Conservation (phyloP, 2,113 vertebrate genomes). For the Baryphthengus martii region DNA sequence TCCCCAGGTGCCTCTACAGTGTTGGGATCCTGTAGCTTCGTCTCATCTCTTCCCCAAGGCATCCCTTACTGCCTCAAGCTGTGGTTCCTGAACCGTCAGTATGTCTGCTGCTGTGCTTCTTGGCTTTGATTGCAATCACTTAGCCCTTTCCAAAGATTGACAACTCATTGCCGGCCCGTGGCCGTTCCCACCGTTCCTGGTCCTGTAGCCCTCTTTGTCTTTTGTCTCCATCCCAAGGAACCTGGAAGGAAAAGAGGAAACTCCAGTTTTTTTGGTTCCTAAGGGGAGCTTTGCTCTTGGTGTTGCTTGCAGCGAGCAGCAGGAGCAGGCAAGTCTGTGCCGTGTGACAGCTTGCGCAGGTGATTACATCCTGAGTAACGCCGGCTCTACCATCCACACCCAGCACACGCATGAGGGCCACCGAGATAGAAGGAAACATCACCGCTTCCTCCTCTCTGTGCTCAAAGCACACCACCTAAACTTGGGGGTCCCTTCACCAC, state of each 20-base stretch:
- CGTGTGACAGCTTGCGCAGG: neutral
- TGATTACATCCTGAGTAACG: neutral
- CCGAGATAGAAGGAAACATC: neutral
- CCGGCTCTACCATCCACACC: neutral
- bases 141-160: neutral
- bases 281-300: neutral
- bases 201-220: neutral
- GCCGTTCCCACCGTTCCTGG: neutral
- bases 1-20: neutral
- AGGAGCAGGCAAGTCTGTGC: neutral
- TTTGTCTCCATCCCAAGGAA: neutral
- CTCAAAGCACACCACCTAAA: neutral
- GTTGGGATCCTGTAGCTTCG: neutral
- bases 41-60: neutral
- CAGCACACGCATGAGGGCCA: neutral
- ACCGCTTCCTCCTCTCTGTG: neutral
- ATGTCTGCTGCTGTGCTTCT: neutral
- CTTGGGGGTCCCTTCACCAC: rapidly evolving
- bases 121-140: rapidly evolving
- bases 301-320: neutral
- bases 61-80: neutral
- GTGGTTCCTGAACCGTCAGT: neutral
- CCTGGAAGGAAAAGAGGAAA: slow-evolving; percentile 19
- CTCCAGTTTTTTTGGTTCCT: neutral
- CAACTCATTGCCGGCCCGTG: rapidly evolving